Evolutionary conservation across 2,888 invertebrate species (phyloP).

Genomic region (Leptinotarsa rubiginosa): DNA sequence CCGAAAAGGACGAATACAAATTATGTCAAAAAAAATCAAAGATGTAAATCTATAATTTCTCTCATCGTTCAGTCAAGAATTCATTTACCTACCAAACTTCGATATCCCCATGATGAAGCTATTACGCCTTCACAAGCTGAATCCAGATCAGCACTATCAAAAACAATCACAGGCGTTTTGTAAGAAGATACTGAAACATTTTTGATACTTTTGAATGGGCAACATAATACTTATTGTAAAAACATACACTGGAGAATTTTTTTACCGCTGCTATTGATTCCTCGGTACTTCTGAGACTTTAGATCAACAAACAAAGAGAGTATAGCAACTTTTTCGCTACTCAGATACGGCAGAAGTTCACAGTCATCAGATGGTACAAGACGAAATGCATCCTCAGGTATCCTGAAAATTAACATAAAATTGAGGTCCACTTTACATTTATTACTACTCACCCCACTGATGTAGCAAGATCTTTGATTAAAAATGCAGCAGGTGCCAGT

Average conservation of each 20-base stretch:
- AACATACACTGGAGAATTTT: slow-evolving; percentile 51
- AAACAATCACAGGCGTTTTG: slow-evolving; percentile 67
- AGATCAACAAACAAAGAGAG: slow-evolving; percentile 51
- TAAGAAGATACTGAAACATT: slow-evolving; percentile 42
- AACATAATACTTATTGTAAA: slow-evolving; percentile 5
- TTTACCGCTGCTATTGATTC: slow-evolving; percentile 45
- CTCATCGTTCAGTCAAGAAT: not conserved
- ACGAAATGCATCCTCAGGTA: slow-evolving; percentile 55
- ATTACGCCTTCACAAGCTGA: slow-evolving; percentile 69
- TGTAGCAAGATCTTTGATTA: slow-evolving; percentile 66
- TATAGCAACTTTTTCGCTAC: slow-evolving; percentile 44
- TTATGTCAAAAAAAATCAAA: too few species aligned
- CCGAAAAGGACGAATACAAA: too few species aligned
- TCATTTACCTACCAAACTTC: slow-evolving; percentile 66
- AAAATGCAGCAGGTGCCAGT: slow-evolving; percentile 63
- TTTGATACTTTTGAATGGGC: not conserved
- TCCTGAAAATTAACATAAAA: slow-evolving; percentile 43
- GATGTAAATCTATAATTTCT: not conserved
- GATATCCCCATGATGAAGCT: slow-evolving; percentile 69
- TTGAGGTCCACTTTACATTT: not conserved
- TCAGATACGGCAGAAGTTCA: slow-evolving; percentile 45
- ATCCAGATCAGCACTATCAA: slow-evolving; percentile 70
- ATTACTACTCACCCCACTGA: slow-evolving; percentile 64
- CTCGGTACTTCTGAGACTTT: slow-evolving; percentile 44
- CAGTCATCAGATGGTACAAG: slow-evolving; percentile 51